Percentiles rank a stretch among this genome's conserved stretches.
These are phyloP conservation scores for Epistrophe eligans DNA, from an alignment of 2,888 invertebrate genomes.

Conservation along the genomic window DNA sequence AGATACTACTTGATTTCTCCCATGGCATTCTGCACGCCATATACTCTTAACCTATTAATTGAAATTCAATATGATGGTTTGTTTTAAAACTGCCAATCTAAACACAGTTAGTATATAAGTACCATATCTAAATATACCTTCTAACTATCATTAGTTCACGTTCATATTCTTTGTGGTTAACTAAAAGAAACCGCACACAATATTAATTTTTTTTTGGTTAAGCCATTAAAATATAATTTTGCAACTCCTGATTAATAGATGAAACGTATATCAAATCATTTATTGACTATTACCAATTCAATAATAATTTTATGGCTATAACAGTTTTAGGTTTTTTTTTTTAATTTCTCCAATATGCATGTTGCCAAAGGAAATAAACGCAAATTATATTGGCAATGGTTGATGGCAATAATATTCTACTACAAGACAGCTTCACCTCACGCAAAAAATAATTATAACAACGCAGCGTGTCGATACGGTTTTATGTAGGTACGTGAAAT, in stretches of 20 bases:
- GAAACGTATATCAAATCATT: conserved; percentile 47
- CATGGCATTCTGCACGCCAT: conserved; percentile 38
- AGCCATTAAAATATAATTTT: conserved; percentile 21
- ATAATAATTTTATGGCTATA: conserved; percentile 16
- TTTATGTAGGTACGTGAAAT: conserved; percentile 2
- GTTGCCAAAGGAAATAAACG: conserved; percentile 37
- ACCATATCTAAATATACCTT: background rate
- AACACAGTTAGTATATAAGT: background rate
- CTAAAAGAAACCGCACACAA: conserved; percentile 1
- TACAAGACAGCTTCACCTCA: conserved; percentile 5
- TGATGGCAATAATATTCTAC: background rate
- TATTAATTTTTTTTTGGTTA: background rate
- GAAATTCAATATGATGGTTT: conserved; percentile 16
- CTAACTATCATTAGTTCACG: conserved; percentile 38
- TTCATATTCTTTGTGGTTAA: conserved; percentile 41
- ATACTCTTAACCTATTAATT: conserved; percentile 25
- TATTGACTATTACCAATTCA: conserved; percentile 33
- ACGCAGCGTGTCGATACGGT: background rate
- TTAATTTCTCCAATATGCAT: conserved; percentile 20
- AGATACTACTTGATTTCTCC: conserved; percentile 15
- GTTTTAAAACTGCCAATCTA: background rate
- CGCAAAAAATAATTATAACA: conserved; percentile 25
- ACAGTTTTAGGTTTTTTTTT: background rate
- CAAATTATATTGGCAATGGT: conserved; percentile 2
- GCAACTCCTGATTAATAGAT: conserved; percentile 47